phyloP scores from a whole-genome alignment of 2,888 invertebrate genomes.

The Athalia circularis region DNA sequence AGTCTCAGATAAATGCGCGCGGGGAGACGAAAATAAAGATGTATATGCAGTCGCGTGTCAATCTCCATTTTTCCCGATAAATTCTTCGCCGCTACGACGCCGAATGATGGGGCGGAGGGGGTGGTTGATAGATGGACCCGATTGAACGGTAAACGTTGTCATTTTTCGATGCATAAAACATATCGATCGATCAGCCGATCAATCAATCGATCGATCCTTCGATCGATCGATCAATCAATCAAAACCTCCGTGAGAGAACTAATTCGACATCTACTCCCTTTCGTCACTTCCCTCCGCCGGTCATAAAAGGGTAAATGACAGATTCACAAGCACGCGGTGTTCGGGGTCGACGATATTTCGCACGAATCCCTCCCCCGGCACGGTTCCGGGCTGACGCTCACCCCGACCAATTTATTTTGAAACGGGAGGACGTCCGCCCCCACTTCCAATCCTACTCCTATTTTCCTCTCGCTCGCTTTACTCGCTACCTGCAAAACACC shows the following conservation, averaged over 20 bases:
- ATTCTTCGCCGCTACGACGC: not conserved
- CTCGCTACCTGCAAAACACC: too few relatives aligned
- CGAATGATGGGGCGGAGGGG: not conserved
- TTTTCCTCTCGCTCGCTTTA: too few relatives aligned
- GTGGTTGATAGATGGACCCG: not conserved
- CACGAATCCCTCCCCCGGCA: too few relatives aligned
- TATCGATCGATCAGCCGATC: slow-evolving; percentile 7
- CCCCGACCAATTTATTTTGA: too few relatives aligned
- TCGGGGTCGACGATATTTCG: too few relatives aligned
- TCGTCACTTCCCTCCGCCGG: not conserved
- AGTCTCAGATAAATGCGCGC: too few relatives aligned
- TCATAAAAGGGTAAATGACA: slow-evolving; percentile 1
- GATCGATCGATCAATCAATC: slow-evolving; percentile 14
- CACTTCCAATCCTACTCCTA: too few relatives aligned
- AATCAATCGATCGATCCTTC: not conserved
- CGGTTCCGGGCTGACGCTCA: too few relatives aligned
- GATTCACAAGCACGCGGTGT: not conserved
- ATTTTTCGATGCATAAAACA: slow-evolving; percentile 36
- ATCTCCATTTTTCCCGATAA: too few relatives aligned
- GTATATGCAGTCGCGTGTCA: too few relatives aligned
- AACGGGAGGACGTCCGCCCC: too few relatives aligned
- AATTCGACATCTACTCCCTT: slow-evolving; percentile 6
- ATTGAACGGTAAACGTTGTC: not conserved
- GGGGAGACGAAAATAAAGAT: too few relatives aligned
- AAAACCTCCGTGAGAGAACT: not conserved